Evolutionary conservation across 2,888 invertebrate genomes (phyloP), one percentile per base, ranked within the genome.

Genomic region (Agrotis exclamationis): DNA sequence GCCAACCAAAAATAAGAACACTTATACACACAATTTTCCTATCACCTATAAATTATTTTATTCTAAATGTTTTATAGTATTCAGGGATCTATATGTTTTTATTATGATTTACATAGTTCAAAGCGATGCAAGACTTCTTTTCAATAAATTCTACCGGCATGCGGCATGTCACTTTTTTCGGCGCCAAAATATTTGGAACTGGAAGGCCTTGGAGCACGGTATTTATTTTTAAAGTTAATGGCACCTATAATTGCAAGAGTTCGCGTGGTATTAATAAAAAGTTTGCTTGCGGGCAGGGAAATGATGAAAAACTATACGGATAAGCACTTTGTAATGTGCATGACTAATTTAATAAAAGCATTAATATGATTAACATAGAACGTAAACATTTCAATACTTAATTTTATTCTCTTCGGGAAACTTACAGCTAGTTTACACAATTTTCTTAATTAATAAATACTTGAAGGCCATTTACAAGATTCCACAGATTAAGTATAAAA

Each of bases 31-130:
- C n/a, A 85, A 80, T 74, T 62, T 74, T 72, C 45, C 63, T 70
- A 83, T 84, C 57, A 51, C 44, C 58, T 57, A 85, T 81, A 79
- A 84, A 85, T 85, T 80, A 83, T 69, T 54, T 70, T 79, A 53
- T 68, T 71, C 51, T 57, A 67, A 50, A 82, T 85, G 78, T 85
- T 84, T 86, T 81, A 84, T 85, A 76, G 81, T 82, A 67, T 79
- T 70, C 44, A 53, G 67, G 76, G 77, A 85, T 82, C 84, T 74
- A 85, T 84, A 81, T 79, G 70, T 82, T 84, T 86, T 86, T 85
- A 83, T 78, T 84, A 82, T 87, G 78, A 86, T 74, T 80, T 83
- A 83, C 63, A 73, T 68, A 80, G 80, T 82, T 79, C 77, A 84
- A 78, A 80, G 76, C 66, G 58, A 74, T 76, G 80, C 76, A 75